Conservation (phyloP, 2,797 vertebrate genomes). For the Lithobates pipiens region DNA sequence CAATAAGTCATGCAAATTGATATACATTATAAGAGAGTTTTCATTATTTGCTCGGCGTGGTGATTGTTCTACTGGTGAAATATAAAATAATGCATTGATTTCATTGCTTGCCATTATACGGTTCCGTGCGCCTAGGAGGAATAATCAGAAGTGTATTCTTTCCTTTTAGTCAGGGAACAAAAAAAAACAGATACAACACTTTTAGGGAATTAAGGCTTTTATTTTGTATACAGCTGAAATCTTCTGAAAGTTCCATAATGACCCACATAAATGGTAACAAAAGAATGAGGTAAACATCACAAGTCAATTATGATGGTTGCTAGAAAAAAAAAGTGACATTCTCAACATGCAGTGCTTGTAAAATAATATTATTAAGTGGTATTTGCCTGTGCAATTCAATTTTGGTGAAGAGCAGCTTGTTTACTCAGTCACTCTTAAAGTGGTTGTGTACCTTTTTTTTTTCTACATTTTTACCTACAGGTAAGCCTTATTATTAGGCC, state of each 20-base stretch:
- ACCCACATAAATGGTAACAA: background rate
- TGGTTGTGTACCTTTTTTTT: no score
- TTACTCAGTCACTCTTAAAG: no score
- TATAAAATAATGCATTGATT: constrained; percentile 21
- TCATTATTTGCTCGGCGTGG: constrained; percentile 21
- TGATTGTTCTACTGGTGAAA: constrained; percentile 2
- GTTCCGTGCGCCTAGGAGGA: background rate
- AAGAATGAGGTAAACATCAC: background rate
- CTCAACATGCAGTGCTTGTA: no score
- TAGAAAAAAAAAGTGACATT: no score
- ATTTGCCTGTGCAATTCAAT: no score
- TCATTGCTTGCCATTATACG: background rate
- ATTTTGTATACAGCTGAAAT: background rate
- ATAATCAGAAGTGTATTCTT: background rate
- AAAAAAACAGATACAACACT: background rate
- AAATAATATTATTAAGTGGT: no score
- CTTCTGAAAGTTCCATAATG: background rate
- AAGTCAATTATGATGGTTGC: background rate
- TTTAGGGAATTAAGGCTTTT: background rate
- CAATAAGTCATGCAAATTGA: constrained; percentile 16
- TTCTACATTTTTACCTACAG: no score
- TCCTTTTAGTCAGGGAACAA: background rate
- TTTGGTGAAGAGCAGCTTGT: no score
- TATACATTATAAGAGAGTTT: constrained; percentile 16
- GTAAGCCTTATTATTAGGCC: no score